Conservation (phyloP, 1,140 invertebrate genomes). For the Platorchestia sp. region DNA sequence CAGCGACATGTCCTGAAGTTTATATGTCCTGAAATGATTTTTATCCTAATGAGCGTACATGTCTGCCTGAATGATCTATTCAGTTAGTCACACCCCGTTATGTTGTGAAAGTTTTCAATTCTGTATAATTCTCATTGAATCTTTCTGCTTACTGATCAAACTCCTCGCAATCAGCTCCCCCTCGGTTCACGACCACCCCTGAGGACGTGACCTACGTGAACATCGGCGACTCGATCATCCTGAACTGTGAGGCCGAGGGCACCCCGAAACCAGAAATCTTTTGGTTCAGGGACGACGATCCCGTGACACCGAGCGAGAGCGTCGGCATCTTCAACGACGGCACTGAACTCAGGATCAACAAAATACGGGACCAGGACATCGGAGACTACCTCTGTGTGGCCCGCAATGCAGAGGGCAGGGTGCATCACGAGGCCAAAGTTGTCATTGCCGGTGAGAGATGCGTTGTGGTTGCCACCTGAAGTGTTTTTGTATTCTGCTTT, state of each 20-base stretch:
- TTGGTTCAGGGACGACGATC: slow-evolving; percentile 74
- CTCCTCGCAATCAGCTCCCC: slow-evolving; percentile 75
- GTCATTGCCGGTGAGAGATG: slow-evolving; percentile 87
- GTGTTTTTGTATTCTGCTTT: too few relatives aligned
- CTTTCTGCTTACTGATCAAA: too few relatives aligned
- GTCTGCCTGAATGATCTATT: too few relatives aligned
- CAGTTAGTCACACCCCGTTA: too few relatives aligned
- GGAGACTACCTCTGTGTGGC: slow-evolving; percentile 96
- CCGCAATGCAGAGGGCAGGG: slow-evolving; percentile 92
- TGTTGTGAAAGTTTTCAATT: too few relatives aligned
- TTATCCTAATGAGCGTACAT: too few relatives aligned
- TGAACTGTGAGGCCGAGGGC: slow-evolving; percentile 83
- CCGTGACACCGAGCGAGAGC: slow-evolving; percentile 61
- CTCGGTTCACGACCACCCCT: slow-evolving; percentile 90
- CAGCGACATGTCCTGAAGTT: too few relatives aligned
- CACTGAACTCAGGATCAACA: slow-evolving; percentile 90
- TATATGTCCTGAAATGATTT: too few relatives aligned
- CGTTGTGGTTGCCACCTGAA: not conserved
- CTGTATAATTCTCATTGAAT: too few relatives aligned
- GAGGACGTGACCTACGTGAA: slow-evolving; percentile 96
- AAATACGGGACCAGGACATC: slow-evolving; percentile 88
- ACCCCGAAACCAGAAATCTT: slow-evolving; percentile 89
- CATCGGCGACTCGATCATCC: slow-evolving; percentile 92
- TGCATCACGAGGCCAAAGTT: slow-evolving; percentile 92
- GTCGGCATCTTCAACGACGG: slow-evolving; percentile 86